Evolutionary conservation across 2,797 vertebrate genomes (phyloP), one percentile per base, ranked within the genome.

Genomic region (Molothrus ater): DNA sequence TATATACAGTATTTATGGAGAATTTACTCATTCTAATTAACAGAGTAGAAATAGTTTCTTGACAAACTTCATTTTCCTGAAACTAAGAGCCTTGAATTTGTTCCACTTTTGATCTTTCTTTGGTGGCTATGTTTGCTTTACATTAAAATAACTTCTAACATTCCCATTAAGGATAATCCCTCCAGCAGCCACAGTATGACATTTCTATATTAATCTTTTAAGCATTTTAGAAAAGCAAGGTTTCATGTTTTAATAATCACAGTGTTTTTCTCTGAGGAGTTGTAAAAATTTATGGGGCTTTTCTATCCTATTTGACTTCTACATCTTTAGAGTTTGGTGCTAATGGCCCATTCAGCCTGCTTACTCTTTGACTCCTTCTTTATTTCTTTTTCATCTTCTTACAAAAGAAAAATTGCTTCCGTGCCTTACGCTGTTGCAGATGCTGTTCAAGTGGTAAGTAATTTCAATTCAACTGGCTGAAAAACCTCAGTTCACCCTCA

Each of bases 231-330:
- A 92, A 97, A 97, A 96, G 94, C 92, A 93, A 94, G 93, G 91
- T 97, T 96, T 97, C 96, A 94, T 97, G 95, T 97, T 97, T 97
- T 96, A 97, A 97, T 97, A 96, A 97, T 97, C 96, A 94, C 78
- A 86, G 91, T 94, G 91, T 96, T 97, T 97, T 93, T 80, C 96
- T 96, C 96, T 2, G 4, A 93, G 95, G 96, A 96, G 95, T 80
- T 96, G 96, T 97, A 96, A 97, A 97, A 97, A 97, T 97, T 97
- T 96, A 97, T 96, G 95, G 93, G 78, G 92, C 93, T 85, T 96
- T 94, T 96, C 96, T 97, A 96, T 97, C 92, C 96, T 95, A 94
- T 97, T 97, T 96, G 96, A 97, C 95, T 97, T 95, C 95, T 83
- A 80, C 96, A 65, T 97, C 92, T 96, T 96, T 87, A 84, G 95